A percentile compares a stretch with the other conserved stretches of the same genome.
Evolutionary conservation across 2,113 vertebrate genomes (phyloP).

Genomic region (Chionodraco myersi): DNA sequence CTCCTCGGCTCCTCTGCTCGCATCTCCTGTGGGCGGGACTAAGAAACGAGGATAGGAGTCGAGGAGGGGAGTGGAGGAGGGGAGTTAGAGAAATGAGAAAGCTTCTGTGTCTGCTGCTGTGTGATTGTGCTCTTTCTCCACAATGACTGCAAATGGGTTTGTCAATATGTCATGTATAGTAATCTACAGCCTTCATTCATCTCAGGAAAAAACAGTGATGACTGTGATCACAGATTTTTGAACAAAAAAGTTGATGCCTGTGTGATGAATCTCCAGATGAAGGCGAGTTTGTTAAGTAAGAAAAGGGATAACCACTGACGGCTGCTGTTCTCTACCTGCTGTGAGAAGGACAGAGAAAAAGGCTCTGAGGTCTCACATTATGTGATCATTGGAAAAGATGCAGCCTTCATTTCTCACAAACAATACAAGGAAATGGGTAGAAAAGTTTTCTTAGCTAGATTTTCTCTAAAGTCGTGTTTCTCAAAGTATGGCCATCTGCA

Average conservation of each 20-base stretch:
- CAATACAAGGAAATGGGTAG: constrained; percentile 7
- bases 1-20: too few relatives aligned
- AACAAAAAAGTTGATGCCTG: constrained; percentile 56
- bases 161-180: constrained; percentile 69
- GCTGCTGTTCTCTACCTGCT: constrained; percentile 18
- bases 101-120: constrained; percentile 7
- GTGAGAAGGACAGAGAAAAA: constrained; percentile 24
- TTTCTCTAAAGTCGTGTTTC: neutral
- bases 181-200: constrained; percentile 67
- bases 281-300: constrained; percentile 52
- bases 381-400: constrained; percentile 34
- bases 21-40: too few relatives aligned
- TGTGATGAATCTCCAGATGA: constrained; percentile 52
- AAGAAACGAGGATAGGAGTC: too few relatives aligned
- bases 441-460: neutral
- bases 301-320: constrained; percentile 39
- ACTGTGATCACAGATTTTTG: constrained; percentile 51
- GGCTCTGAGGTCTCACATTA: constrained; percentile 19
- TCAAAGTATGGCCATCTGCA: too few relatives aligned
- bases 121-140: constrained; percentile 46
- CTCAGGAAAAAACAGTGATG: constrained; percentile 54
- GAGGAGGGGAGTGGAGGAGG: too few relatives aligned
- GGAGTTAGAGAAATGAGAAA: too few relatives aligned
- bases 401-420: constrained; percentile 36
- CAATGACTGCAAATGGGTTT: constrained; percentile 66